Evolutionary conservation across 53 echinoderm and acorn worm genomes (phyloP).

Genomic region (Holothuria leucospilota): DNA sequence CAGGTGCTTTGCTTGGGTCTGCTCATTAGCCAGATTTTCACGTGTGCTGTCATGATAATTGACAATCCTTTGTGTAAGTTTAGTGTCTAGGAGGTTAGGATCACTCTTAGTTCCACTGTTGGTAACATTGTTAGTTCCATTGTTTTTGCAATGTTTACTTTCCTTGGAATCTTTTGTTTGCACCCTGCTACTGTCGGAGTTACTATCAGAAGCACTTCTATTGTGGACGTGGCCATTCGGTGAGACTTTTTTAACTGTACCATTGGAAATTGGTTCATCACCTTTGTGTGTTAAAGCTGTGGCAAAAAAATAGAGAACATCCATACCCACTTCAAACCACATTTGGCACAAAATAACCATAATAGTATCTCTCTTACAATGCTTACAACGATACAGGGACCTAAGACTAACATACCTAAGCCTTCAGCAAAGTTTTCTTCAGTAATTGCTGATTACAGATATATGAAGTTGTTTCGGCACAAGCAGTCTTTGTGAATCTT

Average conservation of each 20-base stretch:
- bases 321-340: too few relatives aligned
- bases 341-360: too few relatives aligned
- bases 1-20: conserved; percentile 85
- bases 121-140: conserved; percentile 81
- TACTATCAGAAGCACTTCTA: conserved; percentile 43
- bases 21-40: conserved; percentile 97
- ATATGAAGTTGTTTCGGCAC: too few relatives aligned
- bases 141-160: conserved; percentile 67
- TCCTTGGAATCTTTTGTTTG: conserved; percentile 63
- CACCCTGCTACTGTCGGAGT: conserved; percentile 20
- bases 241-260: conserved; percentile 58
- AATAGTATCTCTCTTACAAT: too few relatives aligned
- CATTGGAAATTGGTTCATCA: conserved; percentile 83
- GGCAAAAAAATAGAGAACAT: neutral
- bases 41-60: conserved; percentile 90
- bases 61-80: conserved; percentile 87
- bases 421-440: too few relatives aligned
- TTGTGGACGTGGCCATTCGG: conserved; percentile 45
- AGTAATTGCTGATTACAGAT: too few relatives aligned
- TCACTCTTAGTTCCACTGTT: conserved; percentile 60
- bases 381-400: too few relatives aligned
- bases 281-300: conserved; percentile 78
- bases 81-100: conserved; percentile 84
- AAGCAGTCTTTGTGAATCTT: too few relatives aligned
- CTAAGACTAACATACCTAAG: too few relatives aligned